Conservation (phyloP, 2,797 vertebrate species). For the Girardinus metallicus region DNA sequence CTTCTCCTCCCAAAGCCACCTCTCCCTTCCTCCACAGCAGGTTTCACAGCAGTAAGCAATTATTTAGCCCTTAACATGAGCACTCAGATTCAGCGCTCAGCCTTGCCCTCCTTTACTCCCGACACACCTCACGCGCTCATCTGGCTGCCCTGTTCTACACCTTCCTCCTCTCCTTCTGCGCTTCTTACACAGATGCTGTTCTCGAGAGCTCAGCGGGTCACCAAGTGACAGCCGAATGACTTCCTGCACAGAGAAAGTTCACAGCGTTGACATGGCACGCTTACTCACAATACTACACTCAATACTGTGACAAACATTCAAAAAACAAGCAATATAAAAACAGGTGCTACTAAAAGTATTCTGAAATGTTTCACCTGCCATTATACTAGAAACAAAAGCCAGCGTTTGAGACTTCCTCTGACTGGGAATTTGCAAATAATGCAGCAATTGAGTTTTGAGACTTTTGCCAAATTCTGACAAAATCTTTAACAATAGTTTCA, state of each 20-base stretch:
- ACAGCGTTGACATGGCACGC: conserved; percentile 6
- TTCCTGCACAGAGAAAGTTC: conserved; percentile 20
- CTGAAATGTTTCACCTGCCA: background rate
- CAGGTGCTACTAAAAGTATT: background rate
- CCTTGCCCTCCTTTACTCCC: conserved; percentile 42
- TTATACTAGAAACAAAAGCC: background rate
- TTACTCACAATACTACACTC: conserved; percentile 10
- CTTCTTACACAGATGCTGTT: conserved; percentile 32
- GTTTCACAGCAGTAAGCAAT: conserved; percentile 70
- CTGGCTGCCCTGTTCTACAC: conserved; percentile 27
- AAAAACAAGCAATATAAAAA: background rate
- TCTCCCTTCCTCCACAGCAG: conserved; percentile 30
- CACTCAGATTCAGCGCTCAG: conserved; percentile 38
- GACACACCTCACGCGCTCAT: conserved; percentile 38
- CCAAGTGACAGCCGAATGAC: conserved; percentile 43
- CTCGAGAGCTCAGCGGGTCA: conserved; percentile 35
- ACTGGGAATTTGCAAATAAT: background rate
- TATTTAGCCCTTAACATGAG: conserved; percentile 67
- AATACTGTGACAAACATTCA: background rate
- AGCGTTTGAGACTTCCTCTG: background rate
- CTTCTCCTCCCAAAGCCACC: conserved; percentile 46
- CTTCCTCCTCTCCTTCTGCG: conserved; percentile 19
- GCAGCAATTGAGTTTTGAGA: background rate
- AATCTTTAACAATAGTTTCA: background rate
- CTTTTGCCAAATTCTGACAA: background rate